Evolutionary conservation across 2,797 vertebrate species (phyloP), one percentile per base, ranked within the genome.

Genomic region (Argyrosomus regius): DNA sequence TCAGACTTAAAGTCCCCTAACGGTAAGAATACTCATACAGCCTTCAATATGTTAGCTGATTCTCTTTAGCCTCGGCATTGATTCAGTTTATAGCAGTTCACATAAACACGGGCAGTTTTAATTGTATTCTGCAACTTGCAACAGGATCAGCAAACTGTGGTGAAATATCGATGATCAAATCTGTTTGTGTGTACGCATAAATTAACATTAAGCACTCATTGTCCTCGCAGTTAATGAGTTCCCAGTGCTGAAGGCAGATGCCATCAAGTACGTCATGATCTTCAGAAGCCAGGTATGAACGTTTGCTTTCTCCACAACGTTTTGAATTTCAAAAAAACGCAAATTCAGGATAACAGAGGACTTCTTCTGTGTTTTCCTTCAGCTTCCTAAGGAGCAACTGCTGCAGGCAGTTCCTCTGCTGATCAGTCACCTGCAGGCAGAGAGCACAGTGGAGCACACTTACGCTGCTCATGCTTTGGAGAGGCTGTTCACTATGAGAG

Each of bases 201-300:
- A 72, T 48, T 17, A 63, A 73, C 56, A 12, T 22, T 3, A 18
- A 26, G 3, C 24, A 1, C 49, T 43, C 14, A 2, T 35, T 86
- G n/a, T 88, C 22, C 9, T 84, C 79, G 69, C 89, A 99, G 98
- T 99, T 78, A 99, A 99, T 80, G 98, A 99, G 91, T 99, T 99
- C 91, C 98, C 98, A 66, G 98, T 99, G 72, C 95, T 99, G 88
- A 99, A 99, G 94, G 96, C 98, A 78, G 98, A 99, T 87, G 98
- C 98, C 69, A 98, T 99, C 86, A 99, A 99, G 88, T 99, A 99
- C 50, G 97, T 98, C 62, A 99, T 99, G 98, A 99, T 99, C 93
- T 99, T 99, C 94, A 97, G 98, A 89, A 99, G 97, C 90, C 97
- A 99, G 94, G 98, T 99, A 95, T 92, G 93, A 93, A 81, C 61